Base-by-base conservation (phyloP, 2,888 invertebrate species). In the Timema podura region DNA sequence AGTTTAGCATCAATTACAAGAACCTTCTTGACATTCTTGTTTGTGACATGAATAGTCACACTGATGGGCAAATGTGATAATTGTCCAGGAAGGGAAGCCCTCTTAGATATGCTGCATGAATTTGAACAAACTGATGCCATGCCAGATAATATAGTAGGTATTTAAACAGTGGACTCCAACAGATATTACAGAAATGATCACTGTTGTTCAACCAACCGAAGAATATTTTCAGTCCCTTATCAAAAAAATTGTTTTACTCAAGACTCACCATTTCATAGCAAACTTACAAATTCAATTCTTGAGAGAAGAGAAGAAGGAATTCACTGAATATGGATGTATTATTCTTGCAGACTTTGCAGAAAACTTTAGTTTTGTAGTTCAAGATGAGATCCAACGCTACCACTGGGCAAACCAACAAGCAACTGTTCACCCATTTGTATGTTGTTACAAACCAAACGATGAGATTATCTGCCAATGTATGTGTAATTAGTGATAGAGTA, bases 401-500 rank as follows among this genome's bases (percentile, higher is more conserved):
- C 30, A 44, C 9, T 61, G 61, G 61, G 30, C 30, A 61, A 44
- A 61, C 45, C 30, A 1, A 30, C 61, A 61, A 61, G 44, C 30
- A 61, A 61, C 61, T 61, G 61, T 30, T 61, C 61, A 61, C 44
- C 61, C 15, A 16, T 61, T 61, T 44, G 61, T 61, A 61, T 44
- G 13, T 61, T 61, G 45, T 16, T 61, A n/a, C 30, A 61, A 61
- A 61, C 44, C 1, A 61, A 61, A 44, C 9, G 7, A 61, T 30
- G 11, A 61, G 61, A 16, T 61, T 61, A 6, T 61, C 30, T 44
- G 9, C 9, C 61, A 61, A 6, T 61, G 61, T 61, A 30, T 30
- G 30, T 61, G 44, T 61, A 3, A 16, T 61, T 5, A 61, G 61
- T 15, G 9, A 61, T 61, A 30, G 2, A 30, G 30, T 30, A 9